Percentiles rank a stretch among this genome's conserved stretches.
Evolutionary conservation across 2,797 vertebrate genomes (phyloP).

Genomic region (Smutsia gigantea): DNA sequence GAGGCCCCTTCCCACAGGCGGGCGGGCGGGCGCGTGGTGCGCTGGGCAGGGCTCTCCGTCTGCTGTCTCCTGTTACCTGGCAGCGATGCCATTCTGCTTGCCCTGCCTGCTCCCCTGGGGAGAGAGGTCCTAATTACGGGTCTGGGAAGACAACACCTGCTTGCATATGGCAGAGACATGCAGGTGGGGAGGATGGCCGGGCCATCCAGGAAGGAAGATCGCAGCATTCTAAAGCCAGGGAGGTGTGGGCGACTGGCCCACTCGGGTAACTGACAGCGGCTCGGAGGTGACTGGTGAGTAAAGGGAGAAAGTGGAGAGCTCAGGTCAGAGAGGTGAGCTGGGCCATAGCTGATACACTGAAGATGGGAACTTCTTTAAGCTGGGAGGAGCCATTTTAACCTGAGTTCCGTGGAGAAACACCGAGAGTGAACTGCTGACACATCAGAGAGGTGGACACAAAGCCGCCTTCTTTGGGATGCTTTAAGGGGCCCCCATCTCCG

Average conservation of each 20-base stretch:
- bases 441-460: background rate
- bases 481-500: background rate
- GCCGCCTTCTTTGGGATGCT: fast-evolving
- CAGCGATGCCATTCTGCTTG: fast-evolving
- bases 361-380: background rate
- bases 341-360: background rate
- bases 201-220: background rate
- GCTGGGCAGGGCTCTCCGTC: too few relatives aligned
- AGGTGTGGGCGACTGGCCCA: too few relatives aligned
- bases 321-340: background rate
- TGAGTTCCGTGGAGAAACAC: background rate
- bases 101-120: fast-evolving
- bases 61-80: background rate
- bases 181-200: fast-evolving
- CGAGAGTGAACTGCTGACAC: background rate
- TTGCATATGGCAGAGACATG: background rate
- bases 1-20: background rate
- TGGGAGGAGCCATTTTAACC: background rate
- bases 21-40: too few relatives aligned
- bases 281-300: background rate
- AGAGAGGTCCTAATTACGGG: fast-evolving
- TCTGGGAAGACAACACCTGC: background rate
- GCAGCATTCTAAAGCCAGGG: background rate
- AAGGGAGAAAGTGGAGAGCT: fast-evolving
- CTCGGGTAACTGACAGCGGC: background rate